Conservation (phyloP, 2,113 vertebrate genomes). For the Zosterops lateralis region DNA sequence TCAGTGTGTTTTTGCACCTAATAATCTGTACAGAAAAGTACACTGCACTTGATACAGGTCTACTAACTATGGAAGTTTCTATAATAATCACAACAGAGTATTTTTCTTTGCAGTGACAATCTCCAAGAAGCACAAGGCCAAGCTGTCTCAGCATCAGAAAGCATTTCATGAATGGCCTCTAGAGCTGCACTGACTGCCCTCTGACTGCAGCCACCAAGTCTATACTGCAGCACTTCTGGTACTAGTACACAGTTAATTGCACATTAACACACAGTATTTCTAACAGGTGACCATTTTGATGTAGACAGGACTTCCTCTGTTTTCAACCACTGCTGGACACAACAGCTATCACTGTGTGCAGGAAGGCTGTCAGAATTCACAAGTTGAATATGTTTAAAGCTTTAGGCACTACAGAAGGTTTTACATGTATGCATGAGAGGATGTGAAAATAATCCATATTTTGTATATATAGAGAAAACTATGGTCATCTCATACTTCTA, state of each 20-base stretch:
- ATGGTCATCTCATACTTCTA: neutral
- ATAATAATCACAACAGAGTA: neutral
- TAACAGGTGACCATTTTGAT: neutral
- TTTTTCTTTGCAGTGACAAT: neutral
- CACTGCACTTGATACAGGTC: neutral
- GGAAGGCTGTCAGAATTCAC: neutral
- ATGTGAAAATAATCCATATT: neutral
- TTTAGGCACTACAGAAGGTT: neutral
- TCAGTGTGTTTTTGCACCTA: neutral
- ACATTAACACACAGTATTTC: neutral
- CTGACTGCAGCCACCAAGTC: neutral
- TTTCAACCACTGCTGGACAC: neutral
- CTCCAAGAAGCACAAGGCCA: neutral
- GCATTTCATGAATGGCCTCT: neutral
- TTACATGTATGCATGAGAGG: neutral
- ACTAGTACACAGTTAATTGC: neutral
- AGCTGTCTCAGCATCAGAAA: neutral
- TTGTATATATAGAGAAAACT: neutral
- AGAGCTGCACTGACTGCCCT: neutral
- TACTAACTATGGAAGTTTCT: neutral
- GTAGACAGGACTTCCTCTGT: neutral
- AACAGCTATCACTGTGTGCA: neutral
- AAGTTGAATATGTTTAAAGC: neutral
- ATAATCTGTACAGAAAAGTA: neutral
- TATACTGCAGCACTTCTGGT: accelerated